These are phyloP conservation scores for Cataglyphis livida DNA, from an alignment of 2,888 invertebrate species.

Conservation along the genomic window DNA sequence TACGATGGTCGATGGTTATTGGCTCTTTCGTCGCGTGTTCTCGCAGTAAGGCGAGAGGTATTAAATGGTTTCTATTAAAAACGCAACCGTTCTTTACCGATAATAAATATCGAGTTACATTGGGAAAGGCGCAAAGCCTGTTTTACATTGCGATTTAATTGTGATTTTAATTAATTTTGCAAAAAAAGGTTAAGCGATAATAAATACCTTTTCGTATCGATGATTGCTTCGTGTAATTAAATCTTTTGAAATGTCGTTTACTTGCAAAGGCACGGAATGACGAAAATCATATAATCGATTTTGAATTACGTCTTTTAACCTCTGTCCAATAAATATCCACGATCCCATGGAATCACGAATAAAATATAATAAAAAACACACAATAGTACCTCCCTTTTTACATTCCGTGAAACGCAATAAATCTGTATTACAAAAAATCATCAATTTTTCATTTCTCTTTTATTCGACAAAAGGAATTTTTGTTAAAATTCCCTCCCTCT, in stretches of 20 bases:
- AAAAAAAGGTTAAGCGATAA: not conserved
- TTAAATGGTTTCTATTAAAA: conserved; percentile 51
- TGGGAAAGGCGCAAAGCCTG: not conserved
- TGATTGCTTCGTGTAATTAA: not conserved
- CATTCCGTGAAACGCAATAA: not conserved
- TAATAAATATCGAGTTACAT: conserved; percentile 38
- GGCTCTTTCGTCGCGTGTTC: conserved; percentile 21
- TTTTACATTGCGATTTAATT: conserved; percentile 9
- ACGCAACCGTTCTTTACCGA: conserved; percentile 11
- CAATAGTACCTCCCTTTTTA: not conserved
- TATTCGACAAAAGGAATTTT: not conserved
- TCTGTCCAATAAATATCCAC: not conserved
- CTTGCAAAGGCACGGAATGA: not conserved
- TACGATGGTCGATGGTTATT: conserved; percentile 33
- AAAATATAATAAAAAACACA: not conserved
- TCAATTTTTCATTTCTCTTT: conserved; percentile 15
- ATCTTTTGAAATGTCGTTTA: conserved; percentile 3
- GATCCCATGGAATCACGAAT: not conserved
- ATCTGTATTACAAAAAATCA: not conserved
- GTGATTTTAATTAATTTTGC: conserved; percentile 42
- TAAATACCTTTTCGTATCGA: not conserved
- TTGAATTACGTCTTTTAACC: not conserved
- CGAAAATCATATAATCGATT: not conserved
- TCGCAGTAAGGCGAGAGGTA: conserved; percentile 21
- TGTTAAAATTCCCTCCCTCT: conserved; percentile 9